Percentiles rank a stretch among this genome's conserved stretches.
Conservation (phyloP, 2,113 vertebrate species). For the Coptodon rendalli region DNA sequence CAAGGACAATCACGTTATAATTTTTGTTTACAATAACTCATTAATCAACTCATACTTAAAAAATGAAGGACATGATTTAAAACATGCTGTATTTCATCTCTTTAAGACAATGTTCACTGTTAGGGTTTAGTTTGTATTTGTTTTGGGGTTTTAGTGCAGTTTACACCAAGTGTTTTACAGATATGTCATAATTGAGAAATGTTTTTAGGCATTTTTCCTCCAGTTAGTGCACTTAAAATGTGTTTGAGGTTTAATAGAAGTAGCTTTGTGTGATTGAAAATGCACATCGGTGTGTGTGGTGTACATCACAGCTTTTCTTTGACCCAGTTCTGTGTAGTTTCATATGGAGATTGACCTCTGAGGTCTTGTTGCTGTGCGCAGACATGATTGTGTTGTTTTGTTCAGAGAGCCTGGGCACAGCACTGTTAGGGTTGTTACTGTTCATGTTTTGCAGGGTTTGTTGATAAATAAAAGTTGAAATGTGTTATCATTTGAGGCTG, state of each 20-base stretch:
- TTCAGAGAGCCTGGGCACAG: slow-evolving; percentile 15
- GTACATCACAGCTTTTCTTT: background rate
- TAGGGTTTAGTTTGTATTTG: background rate
- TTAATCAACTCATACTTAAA: slow-evolving; percentile 8
- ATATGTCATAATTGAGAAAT: background rate
- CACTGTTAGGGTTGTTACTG: background rate
- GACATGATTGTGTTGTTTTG: slow-evolving; percentile 8
- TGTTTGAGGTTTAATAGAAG: background rate
- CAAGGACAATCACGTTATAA: slow-evolving; percentile 33
- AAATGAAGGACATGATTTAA: slow-evolving; percentile 15
- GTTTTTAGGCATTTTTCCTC: background rate
- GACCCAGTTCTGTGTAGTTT: background rate
- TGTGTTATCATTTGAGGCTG: background rate
- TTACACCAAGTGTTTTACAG: slow-evolving; percentile 9
- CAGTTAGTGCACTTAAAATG: background rate
- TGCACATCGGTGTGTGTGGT: background rate
- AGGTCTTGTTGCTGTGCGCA: background rate
- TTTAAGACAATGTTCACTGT: slow-evolving; percentile 1
- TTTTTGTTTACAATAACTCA: background rate
- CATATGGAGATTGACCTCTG: background rate
- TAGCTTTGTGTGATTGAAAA: background rate
- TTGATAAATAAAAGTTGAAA: slow-evolving; percentile 37
- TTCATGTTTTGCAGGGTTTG: slow-evolving; percentile 6
- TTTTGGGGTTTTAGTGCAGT: background rate
- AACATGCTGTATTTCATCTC: background rate